Percentiles rank a stretch among this genome's conserved stretches.
These are phyloP conservation scores for Melanotaenia boesemani DNA, from an alignment of 2,797 vertebrate genomes.

Conservation along the genomic window DNA sequence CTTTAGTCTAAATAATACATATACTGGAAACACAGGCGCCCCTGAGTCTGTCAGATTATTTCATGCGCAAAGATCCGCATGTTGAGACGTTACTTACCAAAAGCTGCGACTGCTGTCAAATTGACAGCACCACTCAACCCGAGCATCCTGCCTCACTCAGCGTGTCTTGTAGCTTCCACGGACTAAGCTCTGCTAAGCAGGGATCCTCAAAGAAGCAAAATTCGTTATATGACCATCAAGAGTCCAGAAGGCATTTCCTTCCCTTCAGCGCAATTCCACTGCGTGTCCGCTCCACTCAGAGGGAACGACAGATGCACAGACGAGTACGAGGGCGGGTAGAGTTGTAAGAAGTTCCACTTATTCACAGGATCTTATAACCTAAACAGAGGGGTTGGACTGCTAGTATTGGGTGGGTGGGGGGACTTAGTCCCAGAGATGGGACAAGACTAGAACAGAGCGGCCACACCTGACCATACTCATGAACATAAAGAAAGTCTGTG, in stretches of 20 bases:
- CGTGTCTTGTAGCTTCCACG: conserved; percentile 26
- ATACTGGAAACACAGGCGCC: conserved; percentile 24
- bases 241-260: conserved; percentile 40
- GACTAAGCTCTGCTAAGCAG: conserved; percentile 22
- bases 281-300: conserved; percentile 18
- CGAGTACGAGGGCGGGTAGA: conserved; percentile 20
- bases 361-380: conserved; percentile 22
- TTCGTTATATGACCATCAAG: conserved; percentile 6
- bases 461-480: conserved; percentile 3
- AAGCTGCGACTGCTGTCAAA: conserved; percentile 42
- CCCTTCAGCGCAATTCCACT: conserved; percentile 45
- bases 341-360: conserved; percentile 25
- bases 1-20: neutral
- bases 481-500: conserved; percentile 4
- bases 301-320: conserved; percentile 21
- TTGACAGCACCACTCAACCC: conserved; percentile 21
- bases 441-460: conserved; percentile 2
- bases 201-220: conserved; percentile 10
- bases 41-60: neutral
- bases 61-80: neutral
- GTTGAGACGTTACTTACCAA: conserved; percentile 59
- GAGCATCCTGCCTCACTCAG: conserved; percentile 58
- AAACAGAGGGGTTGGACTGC: conserved; percentile 38
- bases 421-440: conserved; percentile 9
- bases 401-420: conserved; percentile 26